Evolutionary conservation across 2,888 invertebrate species (phyloP).

Genomic region (Heteromyza rotundicornis): DNA sequence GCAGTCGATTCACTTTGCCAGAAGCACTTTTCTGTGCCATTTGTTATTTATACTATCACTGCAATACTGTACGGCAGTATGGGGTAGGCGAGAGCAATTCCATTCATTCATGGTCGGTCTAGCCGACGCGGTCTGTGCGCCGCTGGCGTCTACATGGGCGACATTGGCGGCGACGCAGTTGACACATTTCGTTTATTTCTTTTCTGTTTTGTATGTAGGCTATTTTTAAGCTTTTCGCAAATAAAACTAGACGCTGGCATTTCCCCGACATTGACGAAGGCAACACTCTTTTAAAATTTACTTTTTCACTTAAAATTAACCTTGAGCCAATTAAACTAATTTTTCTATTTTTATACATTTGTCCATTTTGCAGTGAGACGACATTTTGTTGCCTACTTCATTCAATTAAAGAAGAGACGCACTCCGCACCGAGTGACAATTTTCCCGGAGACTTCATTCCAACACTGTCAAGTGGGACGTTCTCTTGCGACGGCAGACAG

Average conservation of each 20-base stretch:
- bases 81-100: too few relatives aligned
- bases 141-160: constrained; percentile 7
- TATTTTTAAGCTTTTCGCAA: constrained; percentile 15
- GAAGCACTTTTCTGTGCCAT: too few relatives aligned
- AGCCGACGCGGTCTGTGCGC: too few relatives aligned
- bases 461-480: constrained; percentile 12
- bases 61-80: too few relatives aligned
- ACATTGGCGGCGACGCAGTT: constrained; percentile 3
- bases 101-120: too few relatives aligned
- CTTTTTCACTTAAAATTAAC: constrained; percentile 17
- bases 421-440: not conserved
- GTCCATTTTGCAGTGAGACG: not conserved
- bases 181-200: constrained; percentile 19
- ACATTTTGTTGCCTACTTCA: constrained; percentile 17
- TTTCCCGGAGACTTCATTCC: not conserved
- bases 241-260: constrained; percentile 14
- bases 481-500: not conserved
- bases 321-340: constrained; percentile 24
- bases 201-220: too few relatives aligned
- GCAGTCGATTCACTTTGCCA: too few relatives aligned
- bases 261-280: too few relatives aligned
- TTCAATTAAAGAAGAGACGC: not conserved
- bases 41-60: too few relatives aligned
- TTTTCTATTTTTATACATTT: not conserved
- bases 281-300: constrained; percentile 12